Evolutionary conservation across 2,113 vertebrate species (phyloP).

Genomic region (Gymnogyps californianus): DNA sequence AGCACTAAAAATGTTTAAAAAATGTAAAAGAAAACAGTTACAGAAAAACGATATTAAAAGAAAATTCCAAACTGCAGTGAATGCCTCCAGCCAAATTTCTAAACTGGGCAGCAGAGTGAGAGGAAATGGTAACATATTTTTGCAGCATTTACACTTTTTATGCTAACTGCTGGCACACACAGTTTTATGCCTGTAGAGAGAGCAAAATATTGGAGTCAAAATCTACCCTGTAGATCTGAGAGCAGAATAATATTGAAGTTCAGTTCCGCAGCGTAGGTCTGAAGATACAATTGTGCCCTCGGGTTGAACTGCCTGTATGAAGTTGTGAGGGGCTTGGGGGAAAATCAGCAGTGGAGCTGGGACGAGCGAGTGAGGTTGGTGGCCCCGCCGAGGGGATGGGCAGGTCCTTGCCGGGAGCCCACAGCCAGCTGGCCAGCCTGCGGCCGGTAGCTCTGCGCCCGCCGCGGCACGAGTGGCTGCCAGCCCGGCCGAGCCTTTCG

Average conservation of each 20-base stretch:
- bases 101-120: slow-evolving; percentile 41
- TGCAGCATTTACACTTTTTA: slow-evolving; percentile 68
- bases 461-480: rapidly evolving
- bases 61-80: slow-evolving; percentile 58
- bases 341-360: background rate
- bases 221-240: slow-evolving; percentile 29
- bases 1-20: slow-evolving; percentile 49
- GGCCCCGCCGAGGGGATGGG: rapidly evolving
- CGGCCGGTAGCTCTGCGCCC: background rate
- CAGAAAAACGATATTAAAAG: slow-evolving; percentile 59
- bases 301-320: background rate
- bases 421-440: background rate
- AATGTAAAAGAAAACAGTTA: slow-evolving; percentile 61
- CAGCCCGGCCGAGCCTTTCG: rapidly evolving
- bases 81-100: slow-evolving; percentile 60
- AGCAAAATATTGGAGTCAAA: slow-evolving; percentile 40
- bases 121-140: slow-evolving; percentile 69
- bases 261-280: background rate
- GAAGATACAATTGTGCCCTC: background rate
- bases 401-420: background rate
- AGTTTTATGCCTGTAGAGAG: slow-evolving; percentile 33
- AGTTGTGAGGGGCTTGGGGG: background rate
- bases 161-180: slow-evolving; percentile 59
- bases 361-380: rapidly evolving
- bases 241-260: slow-evolving; percentile 14